Base-by-base conservation (phyloP, 2,888 invertebrate species). In the Drosophila subsilvestris region DNA sequence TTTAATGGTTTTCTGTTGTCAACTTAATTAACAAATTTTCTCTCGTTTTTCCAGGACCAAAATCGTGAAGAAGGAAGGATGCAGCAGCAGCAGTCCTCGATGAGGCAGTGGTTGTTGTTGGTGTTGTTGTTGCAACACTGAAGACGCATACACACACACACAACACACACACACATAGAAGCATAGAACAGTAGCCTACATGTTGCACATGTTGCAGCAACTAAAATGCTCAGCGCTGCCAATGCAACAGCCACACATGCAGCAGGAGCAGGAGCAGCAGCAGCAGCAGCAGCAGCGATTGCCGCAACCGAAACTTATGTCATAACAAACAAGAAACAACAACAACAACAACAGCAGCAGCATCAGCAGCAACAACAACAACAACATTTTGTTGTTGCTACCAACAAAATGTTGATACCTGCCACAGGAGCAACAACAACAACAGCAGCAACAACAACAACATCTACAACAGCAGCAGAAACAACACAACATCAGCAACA, bases 391-490 rank as follows among this genome's bases (percentile, higher is more conserved):
- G 77, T 79, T 88, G 90, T 86, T 80, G 86, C 88, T 73, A 63
- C 80, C 79, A 87, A 86, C 80, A 88, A 88, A 82, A 91, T 91
- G 90, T 89, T 90, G 73, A 90, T 84, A 80, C 84, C 89, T 77
- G 65, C 88, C 78, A 72, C 89, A 71, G 63, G 86, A 78, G 58
- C 80, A 75, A 56, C 86, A 80, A 66, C 84, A 75, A 70, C 25
- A 25, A 6, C 25, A 25, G 6, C 76, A 69, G 58, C 74, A 67
- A 44, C 79, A 76, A 10, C 79, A 76, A 10, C 86, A 69, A 73
- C 62, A 74, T 42, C 76, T 67, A 63, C 78, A 55, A 71, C 84
- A 76, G 92, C 93, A 75, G 60, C 76, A 70, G 69, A 74, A 70
- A 49, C 80, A 71, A 63, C 48, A 63, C 82, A 53, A 69, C 83